These are phyloP conservation scores for Myrmecobius fasciatus DNA, from an alignment of 2,113 vertebrate species.

Conservation along the genomic window DNA sequence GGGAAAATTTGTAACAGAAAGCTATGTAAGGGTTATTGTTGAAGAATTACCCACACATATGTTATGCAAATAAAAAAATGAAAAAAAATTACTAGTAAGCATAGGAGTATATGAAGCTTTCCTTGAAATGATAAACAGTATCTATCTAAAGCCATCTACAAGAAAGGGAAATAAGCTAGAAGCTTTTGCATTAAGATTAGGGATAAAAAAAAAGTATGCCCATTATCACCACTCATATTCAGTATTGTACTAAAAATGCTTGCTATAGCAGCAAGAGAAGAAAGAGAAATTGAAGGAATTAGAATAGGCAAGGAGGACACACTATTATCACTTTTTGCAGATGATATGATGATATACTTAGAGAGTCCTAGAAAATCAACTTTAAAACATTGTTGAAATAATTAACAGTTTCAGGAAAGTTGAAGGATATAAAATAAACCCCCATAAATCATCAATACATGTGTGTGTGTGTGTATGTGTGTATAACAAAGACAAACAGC, in stretches of 20 bases:
- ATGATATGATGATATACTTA: background rate
- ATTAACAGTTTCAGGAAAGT: background rate
- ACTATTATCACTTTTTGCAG: background rate
- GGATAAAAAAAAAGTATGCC: background rate
- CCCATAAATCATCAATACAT: background rate
- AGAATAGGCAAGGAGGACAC: background rate
- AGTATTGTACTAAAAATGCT: background rate
- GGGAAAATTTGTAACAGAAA: too few species aligned
- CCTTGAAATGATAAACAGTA: background rate
- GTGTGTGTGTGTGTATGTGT: too few species aligned
- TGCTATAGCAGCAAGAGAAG: background rate
- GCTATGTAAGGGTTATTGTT: too few species aligned
- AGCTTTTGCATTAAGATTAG: background rate
- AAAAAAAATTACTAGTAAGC: background rate
- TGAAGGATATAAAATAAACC: background rate
- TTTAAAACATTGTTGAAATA: background rate
- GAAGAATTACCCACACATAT: too few species aligned
- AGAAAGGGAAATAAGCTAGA: background rate
- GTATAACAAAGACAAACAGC: background rate
- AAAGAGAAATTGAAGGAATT: background rate
- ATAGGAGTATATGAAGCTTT: background rate
- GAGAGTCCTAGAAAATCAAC: background rate
- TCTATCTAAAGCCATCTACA: background rate
- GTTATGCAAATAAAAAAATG: too few species aligned
- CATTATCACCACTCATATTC: background rate